Evolutionary conservation across 2,113 vertebrate species (phyloP).

Genomic region (Megalops atlanticus): DNA sequence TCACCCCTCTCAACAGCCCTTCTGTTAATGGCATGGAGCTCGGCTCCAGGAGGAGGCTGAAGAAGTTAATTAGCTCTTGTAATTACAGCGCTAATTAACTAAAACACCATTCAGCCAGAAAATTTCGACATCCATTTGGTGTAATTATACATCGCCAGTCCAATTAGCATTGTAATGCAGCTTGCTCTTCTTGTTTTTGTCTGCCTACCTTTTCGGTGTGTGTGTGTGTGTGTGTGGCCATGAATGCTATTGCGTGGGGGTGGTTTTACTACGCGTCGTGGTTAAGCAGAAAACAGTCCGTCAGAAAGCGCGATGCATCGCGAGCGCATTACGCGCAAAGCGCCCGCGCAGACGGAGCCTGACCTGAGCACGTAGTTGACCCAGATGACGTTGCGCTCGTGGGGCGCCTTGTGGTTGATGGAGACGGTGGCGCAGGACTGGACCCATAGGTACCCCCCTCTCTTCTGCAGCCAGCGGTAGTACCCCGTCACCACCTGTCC

Average conservation of each 20-base stretch:
- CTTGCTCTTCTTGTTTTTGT: slow-evolving; percentile 66
- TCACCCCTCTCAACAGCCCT: slow-evolving; percentile 58
- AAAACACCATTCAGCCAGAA: slow-evolving; percentile 83
- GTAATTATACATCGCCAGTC: slow-evolving; percentile 77
- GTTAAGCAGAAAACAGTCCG: background rate
- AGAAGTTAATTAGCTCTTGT: slow-evolving; percentile 81
- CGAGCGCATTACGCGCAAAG: background rate
- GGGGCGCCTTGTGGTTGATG: slow-evolving; percentile 84
- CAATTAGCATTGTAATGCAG: slow-evolving; percentile 79
- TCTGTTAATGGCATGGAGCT: slow-evolving; percentile 52
- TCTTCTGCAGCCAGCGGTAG: slow-evolving; percentile 86
- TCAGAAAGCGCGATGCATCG: background rate
- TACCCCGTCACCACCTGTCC: slow-evolving; percentile 86
- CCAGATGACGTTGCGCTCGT: slow-evolving; percentile 90
- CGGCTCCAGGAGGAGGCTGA: slow-evolving; percentile 66
- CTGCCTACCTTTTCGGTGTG: slow-evolving; percentile 46
- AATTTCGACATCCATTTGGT: slow-evolving; percentile 84
- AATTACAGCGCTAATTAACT: slow-evolving; percentile 85
- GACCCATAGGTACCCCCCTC: slow-evolving; percentile 86
- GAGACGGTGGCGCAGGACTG: slow-evolving; percentile 88
- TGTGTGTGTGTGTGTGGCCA: slow-evolving; percentile 12
- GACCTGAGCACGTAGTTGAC: slow-evolving; percentile 83
- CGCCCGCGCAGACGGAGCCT: too few species aligned
- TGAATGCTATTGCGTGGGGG: background rate
- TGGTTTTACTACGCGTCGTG: background rate